Evolutionary conservation across 1,140 invertebrate species (phyloP), one percentile per base, ranked within the genome.

Genomic region (Eumeta japonica): DNA sequence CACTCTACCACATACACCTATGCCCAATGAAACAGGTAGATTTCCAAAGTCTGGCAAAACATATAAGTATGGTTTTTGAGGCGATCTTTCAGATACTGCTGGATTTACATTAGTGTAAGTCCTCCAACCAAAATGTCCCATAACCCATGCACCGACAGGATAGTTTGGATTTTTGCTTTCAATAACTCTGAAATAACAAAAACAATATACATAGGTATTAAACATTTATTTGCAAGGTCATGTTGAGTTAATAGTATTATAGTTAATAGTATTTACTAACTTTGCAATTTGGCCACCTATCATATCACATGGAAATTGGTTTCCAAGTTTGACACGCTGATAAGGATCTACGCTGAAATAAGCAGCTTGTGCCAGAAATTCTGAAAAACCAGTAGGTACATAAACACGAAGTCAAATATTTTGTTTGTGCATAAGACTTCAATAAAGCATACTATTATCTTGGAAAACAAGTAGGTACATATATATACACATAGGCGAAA

Each of bases 1-100:
- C 32, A 81, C 76, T 76, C 83, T 80, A 41, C 82, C 82, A 34
- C 82, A 52, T n/a, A 74, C 55, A 15, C 82, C 82, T 10, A 84
- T 52, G 2, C 52, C 73, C 11, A 81, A 56, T 2, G 82, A 83
- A 3, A 58, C 9, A 2, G 81, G 70, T 10, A 83, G 44, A 33
- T 73, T 54, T 37, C 62, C 75, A 41, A 81, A 55, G 37, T 83
- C 76, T 2, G 78, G 77, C 24, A 83, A 32, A 13, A 67, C 33
- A 35, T 68, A 70, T 24, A 52, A 18, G 31, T 45, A 55, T 0
- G 55, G 55, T 32, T 46, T 46, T 36, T 55, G 52, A 1, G 9
- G 19, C 12, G 41, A 46, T 11, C 35, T 35, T 16, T 48, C 47
- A 12, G 43, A 57, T 50, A 52, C 59, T 39, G 40, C 61, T 5